phyloP scores from a whole-genome alignment of 2,113 vertebrate species.

The Cheirogaleus medius region DNA sequence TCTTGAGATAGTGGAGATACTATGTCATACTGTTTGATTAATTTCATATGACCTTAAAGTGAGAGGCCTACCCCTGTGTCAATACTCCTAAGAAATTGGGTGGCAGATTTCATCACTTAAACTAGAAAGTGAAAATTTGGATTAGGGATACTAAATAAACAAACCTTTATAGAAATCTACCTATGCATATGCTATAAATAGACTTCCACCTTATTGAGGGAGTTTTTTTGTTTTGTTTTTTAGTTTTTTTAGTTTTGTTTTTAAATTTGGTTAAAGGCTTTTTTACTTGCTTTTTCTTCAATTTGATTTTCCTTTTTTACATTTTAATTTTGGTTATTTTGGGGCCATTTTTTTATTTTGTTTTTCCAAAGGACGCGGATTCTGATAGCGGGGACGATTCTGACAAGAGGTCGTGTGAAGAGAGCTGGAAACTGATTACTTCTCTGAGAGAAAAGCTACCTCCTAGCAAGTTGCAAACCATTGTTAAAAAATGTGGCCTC shows the following conservation, averaged over 20 bases:
- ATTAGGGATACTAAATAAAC: not conserved
- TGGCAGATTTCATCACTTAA: slow-evolving; percentile 66
- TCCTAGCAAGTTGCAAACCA: slow-evolving; percentile 99
- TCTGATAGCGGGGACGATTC: slow-evolving; percentile 99
- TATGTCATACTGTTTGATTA: slow-evolving; percentile 6
- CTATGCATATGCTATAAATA: slow-evolving; percentile 60
- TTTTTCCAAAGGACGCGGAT: slow-evolving; percentile 98
- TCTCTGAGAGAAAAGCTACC: slow-evolving; percentile 99
- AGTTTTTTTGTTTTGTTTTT: not conserved
- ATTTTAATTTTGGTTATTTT: slow-evolving; percentile 94
- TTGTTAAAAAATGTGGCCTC: slow-evolving; percentile 99
- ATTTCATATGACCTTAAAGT: not conserved
- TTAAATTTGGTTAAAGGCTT: slow-evolving; percentile 78
- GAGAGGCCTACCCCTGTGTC: not conserved
- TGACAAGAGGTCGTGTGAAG: slow-evolving; percentile 99
- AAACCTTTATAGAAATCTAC: not conserved
- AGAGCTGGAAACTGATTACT: slow-evolving; percentile 99
- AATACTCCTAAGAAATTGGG: slow-evolving; percentile 55
- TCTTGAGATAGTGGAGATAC: not conserved
- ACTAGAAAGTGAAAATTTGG: slow-evolving; percentile 63
- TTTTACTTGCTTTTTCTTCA: slow-evolving; percentile 86
- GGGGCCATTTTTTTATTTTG: slow-evolving; percentile 97
- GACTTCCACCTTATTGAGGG: slow-evolving; percentile 70
- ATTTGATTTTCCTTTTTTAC: slow-evolving; percentile 89
- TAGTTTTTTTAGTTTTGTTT: slow-evolving; percentile 75